A percentile compares a stretch with the other conserved stretches of the same genome.
phyloP scores from a whole-genome alignment of 2,888 invertebrate species.

The Xylocampa areola region DNA sequence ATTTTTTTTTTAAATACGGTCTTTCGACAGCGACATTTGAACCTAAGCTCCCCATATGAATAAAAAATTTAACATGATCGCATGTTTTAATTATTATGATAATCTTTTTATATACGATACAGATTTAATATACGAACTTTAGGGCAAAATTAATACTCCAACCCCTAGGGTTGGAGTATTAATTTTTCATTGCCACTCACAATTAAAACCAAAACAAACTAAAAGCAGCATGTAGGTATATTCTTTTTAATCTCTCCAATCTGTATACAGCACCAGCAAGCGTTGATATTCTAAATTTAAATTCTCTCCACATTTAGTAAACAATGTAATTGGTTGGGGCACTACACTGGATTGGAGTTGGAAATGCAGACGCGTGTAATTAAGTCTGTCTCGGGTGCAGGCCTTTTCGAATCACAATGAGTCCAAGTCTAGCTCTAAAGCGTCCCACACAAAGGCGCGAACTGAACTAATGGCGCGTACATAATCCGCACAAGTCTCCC shows the following conservation, averaged over 20 bases:
- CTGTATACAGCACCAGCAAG: conserved; percentile 23
- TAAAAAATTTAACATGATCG: no score
- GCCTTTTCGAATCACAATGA: conserved; percentile 77
- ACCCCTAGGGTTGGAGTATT: no score
- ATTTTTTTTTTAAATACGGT: no score
- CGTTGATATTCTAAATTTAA: conserved; percentile 45
- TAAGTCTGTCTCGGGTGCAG: conserved; percentile 68
- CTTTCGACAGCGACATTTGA: no score
- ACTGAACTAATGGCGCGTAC: conserved; percentile 80
- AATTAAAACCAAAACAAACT: conserved; percentile 45
- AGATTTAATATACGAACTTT: no score
- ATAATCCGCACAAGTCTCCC: conserved; percentile 81
- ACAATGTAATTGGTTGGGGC: conserved; percentile 52
- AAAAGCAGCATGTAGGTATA: conserved; percentile 20
- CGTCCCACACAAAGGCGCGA: conserved; percentile 76
- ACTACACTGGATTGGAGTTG: conserved; percentile 58
- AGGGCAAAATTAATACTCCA: no score
- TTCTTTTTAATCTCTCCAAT: conserved; percentile 41
- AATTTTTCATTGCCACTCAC: conserved; percentile 31
- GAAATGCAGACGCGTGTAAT: conserved; percentile 69
- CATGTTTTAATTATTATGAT: no score
- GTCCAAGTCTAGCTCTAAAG: conserved; percentile 62
- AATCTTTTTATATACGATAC: no score
- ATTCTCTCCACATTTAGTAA: conserved; percentile 39
- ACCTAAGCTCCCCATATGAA: no score